These are phyloP conservation scores for Lomographa bimaculata DNA, from an alignment of 2,888 invertebrate species.

Conservation along the genomic window DNA sequence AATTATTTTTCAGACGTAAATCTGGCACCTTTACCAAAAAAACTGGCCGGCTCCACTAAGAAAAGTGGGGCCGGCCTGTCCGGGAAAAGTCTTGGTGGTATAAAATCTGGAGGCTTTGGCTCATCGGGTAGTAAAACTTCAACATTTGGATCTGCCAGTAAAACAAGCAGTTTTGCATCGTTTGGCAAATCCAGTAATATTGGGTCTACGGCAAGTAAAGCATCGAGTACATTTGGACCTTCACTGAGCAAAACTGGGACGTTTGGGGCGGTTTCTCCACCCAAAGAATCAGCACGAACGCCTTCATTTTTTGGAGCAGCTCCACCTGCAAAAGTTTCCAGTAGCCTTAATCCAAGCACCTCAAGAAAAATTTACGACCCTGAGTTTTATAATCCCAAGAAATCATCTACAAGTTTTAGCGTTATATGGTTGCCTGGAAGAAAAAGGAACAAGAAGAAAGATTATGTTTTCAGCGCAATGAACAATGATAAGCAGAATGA, in stretches of 20 bases:
- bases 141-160: slow-evolving; percentile 16
- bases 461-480: slow-evolving; percentile 56
- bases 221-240: slow-evolving; percentile 24
- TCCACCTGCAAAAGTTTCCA: slow-evolving; percentile 14
- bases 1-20: slow-evolving; percentile 32
- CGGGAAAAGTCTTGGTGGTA: slow-evolving; percentile 30
- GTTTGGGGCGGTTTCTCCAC: slow-evolving; percentile 22
- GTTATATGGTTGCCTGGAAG: slow-evolving; percentile 71
- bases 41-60: slow-evolving; percentile 47
- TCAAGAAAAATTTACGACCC: slow-evolving; percentile 48
- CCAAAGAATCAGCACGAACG: slow-evolving; percentile 9
- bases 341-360: slow-evolving; percentile 22
- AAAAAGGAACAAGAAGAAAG: slow-evolving; percentile 63
- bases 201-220: slow-evolving; percentile 16
- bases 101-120: slow-evolving; percentile 15
- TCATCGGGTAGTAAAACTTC: slow-evolving; percentile 10
- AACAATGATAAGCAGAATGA: slow-evolving; percentile 52
- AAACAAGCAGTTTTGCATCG: slow-evolving; percentile 2
- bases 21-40: slow-evolving; percentile 62
- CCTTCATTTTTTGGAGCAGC: slow-evolving; percentile 21
- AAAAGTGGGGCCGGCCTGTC: slow-evolving; percentile 53
- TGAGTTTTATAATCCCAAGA: slow-evolving; percentile 49
- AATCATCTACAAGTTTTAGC: slow-evolving; percentile 56
- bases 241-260: slow-evolving; percentile 20
- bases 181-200: slow-evolving; percentile 2